Percentiles rank a stretch among this genome's conserved stretches.
Conservation (phyloP, 2,113 vertebrate species). For the Boleophthalmus pectinirostris region DNA sequence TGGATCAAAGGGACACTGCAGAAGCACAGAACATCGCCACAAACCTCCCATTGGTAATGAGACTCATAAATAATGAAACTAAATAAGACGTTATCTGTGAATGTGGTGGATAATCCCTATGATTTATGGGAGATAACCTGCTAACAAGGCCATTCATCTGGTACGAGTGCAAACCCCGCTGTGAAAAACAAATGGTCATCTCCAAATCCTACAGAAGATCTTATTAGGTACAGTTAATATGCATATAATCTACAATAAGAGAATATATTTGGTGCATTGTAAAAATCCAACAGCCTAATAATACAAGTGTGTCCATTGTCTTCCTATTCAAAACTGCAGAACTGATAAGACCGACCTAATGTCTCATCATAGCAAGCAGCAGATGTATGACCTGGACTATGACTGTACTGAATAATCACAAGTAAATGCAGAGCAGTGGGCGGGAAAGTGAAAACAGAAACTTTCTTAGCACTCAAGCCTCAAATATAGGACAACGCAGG, state of each 20-base stretch:
- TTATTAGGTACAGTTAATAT: neutral
- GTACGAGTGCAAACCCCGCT: neutral
- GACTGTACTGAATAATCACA: no score
- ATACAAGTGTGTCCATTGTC: no score
- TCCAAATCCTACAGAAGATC: neutral
- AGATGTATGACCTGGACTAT: no score
- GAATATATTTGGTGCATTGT: neutral
- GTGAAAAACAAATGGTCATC: neutral
- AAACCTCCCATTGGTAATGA: conserved; percentile 1
- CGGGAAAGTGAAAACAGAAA: no score
- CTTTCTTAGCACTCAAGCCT: no score
- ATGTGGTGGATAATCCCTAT: neutral
- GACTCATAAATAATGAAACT: conserved; percentile 3
- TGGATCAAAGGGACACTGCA: neutral
- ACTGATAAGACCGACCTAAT: no score
- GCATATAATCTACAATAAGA: neutral
- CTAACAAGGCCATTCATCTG: neutral
- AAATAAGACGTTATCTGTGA: neutral
- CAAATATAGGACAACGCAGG: no score
- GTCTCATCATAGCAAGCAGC: no score
- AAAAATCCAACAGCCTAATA: no score
- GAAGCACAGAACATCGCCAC: neutral
- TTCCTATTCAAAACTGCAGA: no score
- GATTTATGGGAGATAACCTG: conserved; percentile 1
- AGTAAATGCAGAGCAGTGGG: no score